phyloP scores from a whole-genome alignment of 2,113 vertebrate genomes.

The Eupsittula cactorum region DNA sequence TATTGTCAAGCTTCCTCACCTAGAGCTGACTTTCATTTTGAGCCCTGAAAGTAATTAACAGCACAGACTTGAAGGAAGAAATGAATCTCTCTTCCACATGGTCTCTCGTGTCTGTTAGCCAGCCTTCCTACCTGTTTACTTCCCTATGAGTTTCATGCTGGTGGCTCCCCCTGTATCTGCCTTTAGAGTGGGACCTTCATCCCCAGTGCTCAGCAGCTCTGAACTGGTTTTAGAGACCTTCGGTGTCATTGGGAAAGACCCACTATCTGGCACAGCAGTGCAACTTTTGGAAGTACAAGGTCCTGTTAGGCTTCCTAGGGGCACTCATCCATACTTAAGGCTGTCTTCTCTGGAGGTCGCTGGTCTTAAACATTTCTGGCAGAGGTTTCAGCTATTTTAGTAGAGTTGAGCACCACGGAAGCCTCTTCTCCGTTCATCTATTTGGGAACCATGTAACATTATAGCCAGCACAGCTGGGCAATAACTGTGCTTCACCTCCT shows the following conservation, averaged over 20 bases:
- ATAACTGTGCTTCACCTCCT: rapidly evolving
- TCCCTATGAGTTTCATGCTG: neutral
- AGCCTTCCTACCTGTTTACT: neutral
- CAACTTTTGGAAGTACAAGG: neutral
- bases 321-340: neutral
- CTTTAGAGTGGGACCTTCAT: neutral
- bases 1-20: slow-evolving; percentile 38
- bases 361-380: neutral
- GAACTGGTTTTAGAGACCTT: neutral
- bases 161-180: neutral
- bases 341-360: neutral
- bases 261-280: neutral
- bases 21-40: slow-evolving; percentile 59
- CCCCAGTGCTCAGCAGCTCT: neutral
- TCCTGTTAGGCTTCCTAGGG: neutral
- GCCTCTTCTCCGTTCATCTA: neutral
- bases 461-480: rapidly evolving
- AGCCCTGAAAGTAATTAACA: slow-evolving; percentile 69
- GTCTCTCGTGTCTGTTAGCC: neutral
- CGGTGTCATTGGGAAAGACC: neutral
- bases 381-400: neutral
- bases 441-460: rapidly evolving
- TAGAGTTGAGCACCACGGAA: neutral
- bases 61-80: neutral
- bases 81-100: neutral